phyloP scores from a whole-genome alignment of 2,888 invertebrate species.

The Agrilus biguttatus region DNA sequence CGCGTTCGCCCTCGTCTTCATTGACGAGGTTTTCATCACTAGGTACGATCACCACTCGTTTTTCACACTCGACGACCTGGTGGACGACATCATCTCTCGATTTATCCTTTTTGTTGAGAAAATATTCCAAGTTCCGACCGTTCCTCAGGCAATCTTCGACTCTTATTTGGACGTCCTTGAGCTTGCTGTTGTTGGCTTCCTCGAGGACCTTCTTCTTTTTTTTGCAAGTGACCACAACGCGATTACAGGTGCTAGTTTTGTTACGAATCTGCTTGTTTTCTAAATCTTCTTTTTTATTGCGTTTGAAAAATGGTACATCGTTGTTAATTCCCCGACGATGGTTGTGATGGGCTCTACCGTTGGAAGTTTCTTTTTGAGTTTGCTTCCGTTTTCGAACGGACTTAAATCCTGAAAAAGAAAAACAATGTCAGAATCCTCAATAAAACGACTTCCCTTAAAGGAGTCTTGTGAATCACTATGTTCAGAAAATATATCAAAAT shows the following conservation, averaged over 20 bases:
- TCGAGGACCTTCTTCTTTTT: constrained; percentile 30
- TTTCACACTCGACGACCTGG: not conserved
- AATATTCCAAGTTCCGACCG: constrained; percentile 2
- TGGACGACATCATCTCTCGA: not conserved
- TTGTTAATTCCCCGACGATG: too few species aligned
- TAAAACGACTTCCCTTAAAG: too few species aligned
- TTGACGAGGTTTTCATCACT: not conserved
- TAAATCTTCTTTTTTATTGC: constrained; percentile 26
- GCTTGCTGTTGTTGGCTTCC: constrained; percentile 31
- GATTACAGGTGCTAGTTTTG: constrained; percentile 20
- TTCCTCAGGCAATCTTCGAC: constrained; percentile 30
- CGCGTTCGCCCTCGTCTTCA: constrained; percentile 1
- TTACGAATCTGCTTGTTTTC: constrained; percentile 23
- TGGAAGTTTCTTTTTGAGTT: too few species aligned
- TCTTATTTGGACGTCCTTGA: constrained; percentile 28
- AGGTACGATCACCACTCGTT: not conserved
- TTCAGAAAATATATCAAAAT: too few species aligned
- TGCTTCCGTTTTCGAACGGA: too few species aligned
- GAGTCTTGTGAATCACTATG: too few species aligned
- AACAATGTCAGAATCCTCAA: too few species aligned
- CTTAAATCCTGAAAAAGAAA: too few species aligned
- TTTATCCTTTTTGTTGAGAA: not conserved
- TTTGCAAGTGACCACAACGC: constrained; percentile 12
- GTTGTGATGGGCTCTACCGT: too few species aligned
- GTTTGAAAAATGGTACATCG: constrained; percentile 2